These are phyloP conservation scores for Babyrousa celebensis DNA, from an alignment of 2,797 vertebrate genomes.

Conservation along the genomic window DNA sequence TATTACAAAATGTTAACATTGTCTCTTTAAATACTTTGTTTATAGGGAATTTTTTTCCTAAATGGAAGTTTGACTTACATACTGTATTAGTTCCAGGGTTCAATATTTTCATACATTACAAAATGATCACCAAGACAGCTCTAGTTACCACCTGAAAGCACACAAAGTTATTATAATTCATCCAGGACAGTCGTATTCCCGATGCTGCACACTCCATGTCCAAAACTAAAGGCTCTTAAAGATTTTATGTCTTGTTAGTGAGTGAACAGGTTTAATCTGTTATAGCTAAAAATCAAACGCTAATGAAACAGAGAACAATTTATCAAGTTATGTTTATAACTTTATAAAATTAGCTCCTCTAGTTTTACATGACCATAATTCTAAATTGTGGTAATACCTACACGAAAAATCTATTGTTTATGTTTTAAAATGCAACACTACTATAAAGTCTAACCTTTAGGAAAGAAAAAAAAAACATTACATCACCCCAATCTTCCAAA, in stretches of 20 bases:
- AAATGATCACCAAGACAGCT: not conserved
- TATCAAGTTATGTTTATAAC: conserved; percentile 40
- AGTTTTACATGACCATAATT: conserved; percentile 46
- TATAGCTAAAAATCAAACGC: conserved; percentile 57
- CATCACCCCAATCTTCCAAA: not conserved
- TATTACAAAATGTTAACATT: conserved; percentile 53
- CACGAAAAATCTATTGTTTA: not conserved
- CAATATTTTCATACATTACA: not conserved
- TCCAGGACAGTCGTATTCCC: not conserved
- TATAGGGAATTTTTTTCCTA: not conserved
- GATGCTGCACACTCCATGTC: not conserved
- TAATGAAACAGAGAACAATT: conserved; percentile 65
- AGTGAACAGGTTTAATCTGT: conserved; percentile 49
- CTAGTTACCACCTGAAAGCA: not conserved
- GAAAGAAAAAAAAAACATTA: not conserved
- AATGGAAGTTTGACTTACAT: not conserved
- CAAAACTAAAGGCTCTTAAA: conserved; percentile 48
- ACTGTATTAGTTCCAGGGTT: not conserved
- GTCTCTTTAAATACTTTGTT: conserved; percentile 49
- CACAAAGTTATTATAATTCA: not conserved
- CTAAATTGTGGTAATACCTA: conserved; percentile 31
- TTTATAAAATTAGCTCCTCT: conserved; percentile 46
- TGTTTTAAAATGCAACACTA: conserved; percentile 33
- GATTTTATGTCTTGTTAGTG: conserved; percentile 38
- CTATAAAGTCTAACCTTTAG: conserved; percentile 13